Conservation (phyloP, 2,888 invertebrate genomes). For the Aphrophora alni region DNA sequence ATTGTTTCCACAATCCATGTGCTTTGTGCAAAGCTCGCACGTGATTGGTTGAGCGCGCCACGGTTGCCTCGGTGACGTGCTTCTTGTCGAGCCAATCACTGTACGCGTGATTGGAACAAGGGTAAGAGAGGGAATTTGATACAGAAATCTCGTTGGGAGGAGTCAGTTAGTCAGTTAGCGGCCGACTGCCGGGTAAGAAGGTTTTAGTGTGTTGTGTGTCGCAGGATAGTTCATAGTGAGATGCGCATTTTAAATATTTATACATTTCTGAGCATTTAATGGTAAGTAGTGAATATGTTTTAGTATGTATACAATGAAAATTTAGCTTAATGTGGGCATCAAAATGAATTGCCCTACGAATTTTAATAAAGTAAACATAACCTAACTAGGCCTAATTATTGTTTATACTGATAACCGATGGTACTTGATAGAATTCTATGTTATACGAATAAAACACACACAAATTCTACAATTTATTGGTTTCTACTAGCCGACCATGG, state of each 20-base stretch:
- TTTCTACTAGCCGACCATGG: too few relatives aligned
- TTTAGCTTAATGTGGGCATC: too few relatives aligned
- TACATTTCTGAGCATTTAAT: background rate
- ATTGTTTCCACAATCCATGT: background rate
- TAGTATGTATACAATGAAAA: too few relatives aligned
- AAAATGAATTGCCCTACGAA: too few relatives aligned
- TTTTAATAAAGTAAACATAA: too few relatives aligned
- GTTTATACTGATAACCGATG: too few relatives aligned
- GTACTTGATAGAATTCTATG: too few relatives aligned
- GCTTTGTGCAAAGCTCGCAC: slow-evolving; percentile 1
- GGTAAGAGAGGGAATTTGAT: slow-evolving; percentile 2
- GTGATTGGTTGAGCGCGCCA: background rate
- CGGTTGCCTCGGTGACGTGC: background rate
- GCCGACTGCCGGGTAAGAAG: background rate
- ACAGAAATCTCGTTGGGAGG: background rate
- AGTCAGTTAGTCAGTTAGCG: background rate
- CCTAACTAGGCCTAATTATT: too few relatives aligned
- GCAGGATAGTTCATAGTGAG: background rate
- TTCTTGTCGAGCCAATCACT: background rate
- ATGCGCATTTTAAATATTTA: background rate
- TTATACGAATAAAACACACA: too few relatives aligned
- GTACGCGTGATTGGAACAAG: background rate
- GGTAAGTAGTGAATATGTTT: background rate
- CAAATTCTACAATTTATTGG: too few relatives aligned
- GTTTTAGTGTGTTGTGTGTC: background rate